Percentiles rank a stretch among this genome's conserved stretches.
phyloP scores from a whole-genome alignment of 2,888 invertebrate species.

The Dioctria linearis region DNA sequence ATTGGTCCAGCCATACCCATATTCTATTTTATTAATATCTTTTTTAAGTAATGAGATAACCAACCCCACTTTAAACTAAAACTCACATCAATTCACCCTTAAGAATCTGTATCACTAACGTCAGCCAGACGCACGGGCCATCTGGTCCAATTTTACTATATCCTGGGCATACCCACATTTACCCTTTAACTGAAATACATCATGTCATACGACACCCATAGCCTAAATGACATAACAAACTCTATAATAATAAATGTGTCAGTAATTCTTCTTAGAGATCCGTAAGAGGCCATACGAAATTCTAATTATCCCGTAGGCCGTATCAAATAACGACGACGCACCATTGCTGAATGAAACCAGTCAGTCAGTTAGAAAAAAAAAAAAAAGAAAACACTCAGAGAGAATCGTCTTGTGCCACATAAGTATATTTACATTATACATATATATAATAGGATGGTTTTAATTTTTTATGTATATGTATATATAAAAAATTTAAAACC shows the following conservation, averaged over 20 bases:
- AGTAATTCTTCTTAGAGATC: slow-evolving; percentile 12
- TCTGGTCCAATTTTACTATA: slow-evolving; percentile 11
- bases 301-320: slow-evolving; percentile 37
- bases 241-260: neutral
- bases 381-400: neutral
- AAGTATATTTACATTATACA: too few species aligned
- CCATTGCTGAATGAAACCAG: neutral
- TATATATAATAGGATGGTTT: neutral
- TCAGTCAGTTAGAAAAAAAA: neutral
- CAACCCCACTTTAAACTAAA: neutral
- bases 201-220: slow-evolving; percentile 24
- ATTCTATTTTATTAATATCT: too few species aligned
- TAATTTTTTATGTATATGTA: neutral
- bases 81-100: slow-evolving; percentile 5
- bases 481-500: neutral
- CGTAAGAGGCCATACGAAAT: slow-evolving; percentile 28
- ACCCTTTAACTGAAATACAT: slow-evolving; percentile 27
- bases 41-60: too few species aligned
- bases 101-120: neutral
- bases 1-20: too few species aligned
- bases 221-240: slow-evolving; percentile 36
- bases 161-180: slow-evolving; percentile 8
- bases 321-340: slow-evolving; percentile 10
- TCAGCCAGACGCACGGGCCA: neutral
- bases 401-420: neutral